Evolutionary conservation across 2,113 vertebrate species (phyloP), one percentile per base, ranked within the genome.

Genomic region (Pipa parva): DNA sequence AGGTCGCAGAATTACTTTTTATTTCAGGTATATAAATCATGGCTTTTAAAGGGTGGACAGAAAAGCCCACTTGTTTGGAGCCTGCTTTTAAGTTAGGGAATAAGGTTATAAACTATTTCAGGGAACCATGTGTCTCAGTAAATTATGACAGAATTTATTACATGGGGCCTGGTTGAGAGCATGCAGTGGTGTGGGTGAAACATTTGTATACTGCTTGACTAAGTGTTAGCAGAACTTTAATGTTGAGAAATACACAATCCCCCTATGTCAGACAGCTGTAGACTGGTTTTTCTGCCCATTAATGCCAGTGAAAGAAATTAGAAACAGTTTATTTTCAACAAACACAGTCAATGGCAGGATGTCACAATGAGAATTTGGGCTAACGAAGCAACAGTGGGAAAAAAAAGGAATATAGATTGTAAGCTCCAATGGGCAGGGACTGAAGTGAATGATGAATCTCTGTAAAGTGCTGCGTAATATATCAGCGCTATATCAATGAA

Each of bases 211-310:
- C 28, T 31, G 63, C 54, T n/a, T 58, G 54, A 55, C 42, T 67
- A 67, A 67, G 63, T 67, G 63, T 67, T 67, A 58, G 63, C 54
- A 58, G 63, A 49, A 31, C 63, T 67, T 67, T 67, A 25, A 67
- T 67, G 63, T 48, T 15, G 46, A 36, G 63, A 29, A 11, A 54
- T 33, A 24, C n/a, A 49, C 54, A 58, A 21, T 36, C 28, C 27
- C 12, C 9, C 37, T 33, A 12, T 13, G 36, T 54, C 9, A 49
- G 18, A 46, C 42, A 5, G 42, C 3, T n/a, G n/a, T n/a, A n/a
- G 15, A 17, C 42, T 18, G 15, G 7, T 7, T 46, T 17, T 7
- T 17, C 1, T 18, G 18, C 18, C 18, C 46, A 11, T 5, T 49
- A 49, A 5, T 42, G 39, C 1, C 7, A 42, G 2, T 5, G 12